Evolutionary conservation across 2,113 vertebrate species (phyloP).

Genomic region (Ctenodactylus gundi): DNA sequence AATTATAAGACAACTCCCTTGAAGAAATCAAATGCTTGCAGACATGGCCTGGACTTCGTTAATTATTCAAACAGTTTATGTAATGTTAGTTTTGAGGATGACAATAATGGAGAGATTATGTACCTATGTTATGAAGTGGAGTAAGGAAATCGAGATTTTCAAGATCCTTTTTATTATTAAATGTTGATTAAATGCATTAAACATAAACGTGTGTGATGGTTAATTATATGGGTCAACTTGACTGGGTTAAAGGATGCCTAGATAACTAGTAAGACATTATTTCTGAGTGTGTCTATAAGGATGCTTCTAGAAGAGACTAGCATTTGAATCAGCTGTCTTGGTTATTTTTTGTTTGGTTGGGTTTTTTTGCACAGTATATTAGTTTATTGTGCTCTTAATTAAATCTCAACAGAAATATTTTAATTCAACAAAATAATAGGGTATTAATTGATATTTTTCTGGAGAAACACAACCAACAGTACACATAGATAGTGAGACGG

Average conservation of each 20-base stretch:
- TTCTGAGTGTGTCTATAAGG: neutral
- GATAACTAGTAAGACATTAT: neutral
- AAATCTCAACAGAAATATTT: no score
- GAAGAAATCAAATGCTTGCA: slow-evolving; percentile 30
- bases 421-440: no score
- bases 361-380: no score
- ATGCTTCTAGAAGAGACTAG: neutral
- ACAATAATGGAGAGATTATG: neutral
- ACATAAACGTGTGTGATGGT: slow-evolving; percentile 5
- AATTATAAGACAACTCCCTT: neutral
- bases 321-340: no score
- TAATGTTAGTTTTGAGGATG: neutral
- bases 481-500: no score
- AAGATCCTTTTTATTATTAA: neutral
- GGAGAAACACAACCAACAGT: no score
- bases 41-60: slow-evolving; percentile 6
- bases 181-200: slow-evolving; percentile 7
- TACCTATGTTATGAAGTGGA: slow-evolving; percentile 1
- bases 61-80: neutral
- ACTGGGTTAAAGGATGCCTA: neutral
- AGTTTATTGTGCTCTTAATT: no score
- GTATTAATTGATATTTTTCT: no score
- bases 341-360: no score
- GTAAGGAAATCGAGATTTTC: slow-evolving; percentile 20
- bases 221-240: neutral